These are phyloP conservation scores for Oncopeltus fasciatus DNA, from an alignment of 1,140 invertebrate genomes.

Conservation along the genomic window DNA sequence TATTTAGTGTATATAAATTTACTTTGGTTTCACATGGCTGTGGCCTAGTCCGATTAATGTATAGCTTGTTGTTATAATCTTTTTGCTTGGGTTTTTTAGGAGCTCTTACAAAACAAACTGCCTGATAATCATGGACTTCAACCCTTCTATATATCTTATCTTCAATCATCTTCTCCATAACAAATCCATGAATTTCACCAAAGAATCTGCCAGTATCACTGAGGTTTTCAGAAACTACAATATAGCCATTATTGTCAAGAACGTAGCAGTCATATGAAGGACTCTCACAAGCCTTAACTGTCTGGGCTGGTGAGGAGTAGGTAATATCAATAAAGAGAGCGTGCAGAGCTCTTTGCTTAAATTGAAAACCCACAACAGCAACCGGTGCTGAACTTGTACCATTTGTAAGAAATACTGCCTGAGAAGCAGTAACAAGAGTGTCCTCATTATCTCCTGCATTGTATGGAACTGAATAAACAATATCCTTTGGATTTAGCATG, in stretches of 20 bases:
- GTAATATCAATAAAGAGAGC: slow-evolving; percentile 68
- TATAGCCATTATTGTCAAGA: slow-evolving; percentile 82
- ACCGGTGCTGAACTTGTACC: slow-evolving; percentile 56
- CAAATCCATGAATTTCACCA: slow-evolving; percentile 59
- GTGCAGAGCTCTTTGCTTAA: slow-evolving; percentile 59
- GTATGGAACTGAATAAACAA: no score
- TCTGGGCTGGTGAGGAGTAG: no score
- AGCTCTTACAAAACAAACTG: slow-evolving; percentile 73
- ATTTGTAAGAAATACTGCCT: slow-evolving; percentile 63
- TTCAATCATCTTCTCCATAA: slow-evolving; percentile 63
- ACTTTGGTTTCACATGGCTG: slow-evolving; percentile 62
- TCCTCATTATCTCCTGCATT: slow-evolving; percentile 38
- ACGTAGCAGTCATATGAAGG: slow-evolving; percentile 67
- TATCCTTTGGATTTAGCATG: no score
- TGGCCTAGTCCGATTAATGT: slow-evolving; percentile 60
- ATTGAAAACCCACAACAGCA: slow-evolving; percentile 83
- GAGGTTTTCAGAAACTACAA: slow-evolving; percentile 59
- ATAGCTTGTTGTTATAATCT: slow-evolving; percentile 19
- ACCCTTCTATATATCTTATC: slow-evolving; percentile 63
- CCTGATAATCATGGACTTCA: slow-evolving; percentile 76
- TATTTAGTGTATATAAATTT: slow-evolving; percentile 32
- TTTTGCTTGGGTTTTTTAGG: no score
- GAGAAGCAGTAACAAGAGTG: slow-evolving; percentile 72
- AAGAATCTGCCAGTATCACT: slow-evolving; percentile 71
- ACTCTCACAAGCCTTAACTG: slow-evolving; percentile 53